Evolutionary conservation across 2,888 invertebrate genomes (phyloP), one percentile per base, ranked within the genome.

Genomic region (Plagiodera versicolora): DNA sequence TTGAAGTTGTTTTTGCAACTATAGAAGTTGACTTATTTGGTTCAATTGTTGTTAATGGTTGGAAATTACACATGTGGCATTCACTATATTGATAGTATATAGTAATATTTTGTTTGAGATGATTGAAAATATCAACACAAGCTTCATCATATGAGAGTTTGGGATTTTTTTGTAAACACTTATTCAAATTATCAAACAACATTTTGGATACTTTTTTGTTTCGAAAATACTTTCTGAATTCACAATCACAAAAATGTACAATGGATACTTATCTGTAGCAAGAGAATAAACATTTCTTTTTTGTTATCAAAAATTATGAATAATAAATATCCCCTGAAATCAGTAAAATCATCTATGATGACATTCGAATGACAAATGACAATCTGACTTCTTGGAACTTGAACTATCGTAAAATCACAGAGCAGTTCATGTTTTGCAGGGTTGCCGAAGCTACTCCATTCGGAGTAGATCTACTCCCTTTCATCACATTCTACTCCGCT

Each of bases 71-170:
- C 44, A 77, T 72, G 57, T 77, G 74, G 68, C 81, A 81, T 62
- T 81, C 79, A 16, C 72, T 70, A 68, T 81, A 81, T 59, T 81
- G 80, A 9, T 79, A 79, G 58, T 56, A 71, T 56, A 81, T 65
- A 10, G 56, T 59, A 20, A 80, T 69, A 44, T 61, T 65, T 16
- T 69, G 61, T 56, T 72, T 71, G 2, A 76, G 56, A 2, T 58
- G 64, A 67, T 80, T 80, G n/a, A 67, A 47, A 52, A 81, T 73
- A 67, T 80, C 79, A 46, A 81, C 56, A 68, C 81, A 81, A 20
- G 80, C 80, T 62, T 80, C 80, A 69, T 81, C 81, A 60, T 75
- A 79, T 14, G 70, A 70, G 46, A 78, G 71, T 46, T 71, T 66
- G 5, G 75, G 74, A 50, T 68, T 64, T 47, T 60, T 55, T 18